Evolutionary conservation across 2,797 vertebrate species (phyloP), one percentile per base, ranked within the genome.

Genomic region (Knipowitschia caucasica): DNA sequence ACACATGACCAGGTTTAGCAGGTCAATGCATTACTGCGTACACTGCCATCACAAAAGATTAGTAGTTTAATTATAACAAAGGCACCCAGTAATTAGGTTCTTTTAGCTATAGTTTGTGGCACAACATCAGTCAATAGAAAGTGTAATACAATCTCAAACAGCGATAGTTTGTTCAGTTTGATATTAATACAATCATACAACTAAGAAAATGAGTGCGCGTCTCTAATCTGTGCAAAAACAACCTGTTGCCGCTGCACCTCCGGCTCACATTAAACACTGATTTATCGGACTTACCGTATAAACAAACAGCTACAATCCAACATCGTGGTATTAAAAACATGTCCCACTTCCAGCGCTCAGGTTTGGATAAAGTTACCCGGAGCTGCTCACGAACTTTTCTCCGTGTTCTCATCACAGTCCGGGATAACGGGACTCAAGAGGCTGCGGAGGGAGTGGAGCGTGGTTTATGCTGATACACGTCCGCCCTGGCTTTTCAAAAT

Each of bases 381-480:
- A 9, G 33, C 23, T 25, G n/a, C 15, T 33, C 2, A 30, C 31
- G 17, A 21, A 45, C 12, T 59, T 53, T 54, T 35, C 59, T 53
- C 44, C 18, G 59, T 33, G 59, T 44, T 51, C 53, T 67, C 75
- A 70, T 81, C 60, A 9, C 44, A 20, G 30, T 5, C 21, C 35
- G 31, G 46, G 1, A 63, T 80, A 83, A 84, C 83, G 76, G 82
- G 66, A 73, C 76, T 71, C 76, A 4, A 55, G 15, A 20, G 7
- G 4, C n/a, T n/a, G n/a, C n/a, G 57, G 27, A 62, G 36, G 3
- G 7, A 18, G 17, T 17, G 3, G n/a, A 15, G 44, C 63, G 50
- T 67, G 68, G 33, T 0, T 0, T 14, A 4, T 1, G 26, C 54
- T 3, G 0, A 0, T 0, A 0, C 0, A 10, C 26, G 44, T 80